These are phyloP conservation scores for Tachysurus fulvidraco DNA, from an alignment of 2,113 vertebrate genomes.

Conservation along the genomic window DNA sequence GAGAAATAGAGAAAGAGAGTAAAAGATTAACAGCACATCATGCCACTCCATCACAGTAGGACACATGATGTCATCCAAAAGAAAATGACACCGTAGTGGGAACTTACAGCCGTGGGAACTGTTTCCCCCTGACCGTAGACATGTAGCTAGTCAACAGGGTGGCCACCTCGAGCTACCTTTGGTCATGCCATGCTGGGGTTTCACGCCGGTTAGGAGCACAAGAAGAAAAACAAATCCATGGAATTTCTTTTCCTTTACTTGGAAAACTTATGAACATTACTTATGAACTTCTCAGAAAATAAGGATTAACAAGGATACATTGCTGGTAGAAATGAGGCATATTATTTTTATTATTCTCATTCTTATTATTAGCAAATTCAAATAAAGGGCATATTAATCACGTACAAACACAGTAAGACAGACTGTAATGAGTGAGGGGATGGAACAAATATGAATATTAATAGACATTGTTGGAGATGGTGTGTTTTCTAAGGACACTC, in stretches of 20 bases:
- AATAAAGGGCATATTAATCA: not conserved
- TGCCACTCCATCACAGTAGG: conserved; percentile 80
- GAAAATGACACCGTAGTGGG: conserved; percentile 79
- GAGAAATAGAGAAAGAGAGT: conserved; percentile 54
- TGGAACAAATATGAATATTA: conserved; percentile 18
- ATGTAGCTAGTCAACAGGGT: conserved; percentile 74
- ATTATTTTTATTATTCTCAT: not conserved
- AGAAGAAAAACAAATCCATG: conserved; percentile 74
- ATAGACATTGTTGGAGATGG: conserved; percentile 24
- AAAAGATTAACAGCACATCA: conserved; percentile 76
- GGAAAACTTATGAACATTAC: conserved; percentile 4
- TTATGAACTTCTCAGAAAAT: not conserved
- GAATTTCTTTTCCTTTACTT: conserved; percentile 66
- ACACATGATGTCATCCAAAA: conserved; percentile 80
- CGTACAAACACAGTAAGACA: not conserved
- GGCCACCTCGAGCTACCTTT: conserved; percentile 78
- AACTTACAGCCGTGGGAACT: conserved; percentile 79
- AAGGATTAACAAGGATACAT: not conserved
- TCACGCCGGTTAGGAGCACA: conserved; percentile 74
- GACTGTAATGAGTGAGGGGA: conserved; percentile 20
- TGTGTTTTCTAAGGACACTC: not conserved
- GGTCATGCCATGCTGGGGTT: conserved; percentile 72
- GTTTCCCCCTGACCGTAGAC: conserved; percentile 72
- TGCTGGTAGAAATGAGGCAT: conserved; percentile 24
- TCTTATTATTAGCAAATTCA: conserved; percentile 3